Conservation (phyloP, 2,888 invertebrate species). For the Hydrotaea diabolus region DNA sequence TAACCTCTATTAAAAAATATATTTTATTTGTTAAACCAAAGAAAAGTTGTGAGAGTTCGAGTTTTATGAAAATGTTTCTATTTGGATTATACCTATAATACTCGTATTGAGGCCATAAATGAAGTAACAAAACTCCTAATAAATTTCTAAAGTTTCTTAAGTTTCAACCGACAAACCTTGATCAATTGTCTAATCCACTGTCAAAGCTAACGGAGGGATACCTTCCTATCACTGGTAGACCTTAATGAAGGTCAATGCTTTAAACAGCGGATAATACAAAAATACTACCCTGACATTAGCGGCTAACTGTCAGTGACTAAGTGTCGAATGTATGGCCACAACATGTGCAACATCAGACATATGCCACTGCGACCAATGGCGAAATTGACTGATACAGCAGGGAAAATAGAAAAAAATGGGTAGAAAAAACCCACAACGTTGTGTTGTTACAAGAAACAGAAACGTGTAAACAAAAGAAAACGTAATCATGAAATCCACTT, state of each 20-base stretch:
- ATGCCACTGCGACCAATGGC: not conserved
- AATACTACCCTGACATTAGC: conserved; percentile 29
- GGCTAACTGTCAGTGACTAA: not conserved
- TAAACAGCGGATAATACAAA: not conserved
- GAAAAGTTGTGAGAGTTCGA: too few relatives aligned
- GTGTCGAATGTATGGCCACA: not conserved
- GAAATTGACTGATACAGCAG: not conserved
- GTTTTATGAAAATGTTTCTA: too few relatives aligned
- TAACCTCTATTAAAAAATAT: too few relatives aligned
- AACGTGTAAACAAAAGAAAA: conserved; percentile 2
- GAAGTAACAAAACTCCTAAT: too few relatives aligned
- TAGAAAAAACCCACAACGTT: too few relatives aligned
- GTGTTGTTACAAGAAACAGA: not conserved
- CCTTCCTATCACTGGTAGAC: not conserved
- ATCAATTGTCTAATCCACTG: not conserved
- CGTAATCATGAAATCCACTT: conserved; percentile 77
- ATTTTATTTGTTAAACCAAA: too few relatives aligned
- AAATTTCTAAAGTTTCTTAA: too few relatives aligned
- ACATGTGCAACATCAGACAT: not conserved
- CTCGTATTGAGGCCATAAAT: too few relatives aligned
- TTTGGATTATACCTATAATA: too few relatives aligned
- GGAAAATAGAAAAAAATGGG: too few relatives aligned
- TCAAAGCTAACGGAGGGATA: not conserved
- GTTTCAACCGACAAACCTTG: not conserved
- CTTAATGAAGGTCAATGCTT: conserved; percentile 26